phyloP scores from a whole-genome alignment of 2,797 vertebrate species.

The Nyctalus aviator region DNA sequence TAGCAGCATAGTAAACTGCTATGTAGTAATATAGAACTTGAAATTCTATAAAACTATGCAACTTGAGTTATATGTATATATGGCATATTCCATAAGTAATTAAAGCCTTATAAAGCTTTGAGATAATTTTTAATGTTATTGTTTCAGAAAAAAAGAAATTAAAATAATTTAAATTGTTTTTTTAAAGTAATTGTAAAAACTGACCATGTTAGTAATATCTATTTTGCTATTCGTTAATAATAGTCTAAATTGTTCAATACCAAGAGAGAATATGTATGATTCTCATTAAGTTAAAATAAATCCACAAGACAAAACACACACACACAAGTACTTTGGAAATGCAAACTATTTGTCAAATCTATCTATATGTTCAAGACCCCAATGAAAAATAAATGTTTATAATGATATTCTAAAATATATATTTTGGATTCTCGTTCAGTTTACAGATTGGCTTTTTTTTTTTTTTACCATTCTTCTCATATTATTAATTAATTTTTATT shows the following conservation, averaged over 20 bases:
- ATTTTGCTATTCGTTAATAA: conserved; percentile 71
- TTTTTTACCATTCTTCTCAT: background rate
- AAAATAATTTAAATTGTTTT: conserved; percentile 69
- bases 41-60: conserved; percentile 64
- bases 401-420: background rate
- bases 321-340: background rate
- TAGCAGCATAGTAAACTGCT: background rate
- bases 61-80: conserved; percentile 63
- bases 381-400: background rate
- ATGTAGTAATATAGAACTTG: conserved; percentile 61
- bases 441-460: background rate
- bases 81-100: conserved; percentile 54
- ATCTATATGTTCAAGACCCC: background rate
- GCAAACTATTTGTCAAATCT: background rate
- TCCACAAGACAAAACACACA: background rate
- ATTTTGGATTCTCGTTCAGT: background rate
- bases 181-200: conserved; percentile 68
- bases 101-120: conserved; percentile 57
- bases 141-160: conserved; percentile 33
- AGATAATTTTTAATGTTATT: background rate
- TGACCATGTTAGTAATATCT: conserved; percentile 64
- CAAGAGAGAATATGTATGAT: background rate
- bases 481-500: background rate
- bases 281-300: background rate
- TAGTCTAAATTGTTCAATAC: background rate